Evolutionary conservation across 1,140 invertebrate species (phyloP).

Genomic region (Drosophila mayri): DNA sequence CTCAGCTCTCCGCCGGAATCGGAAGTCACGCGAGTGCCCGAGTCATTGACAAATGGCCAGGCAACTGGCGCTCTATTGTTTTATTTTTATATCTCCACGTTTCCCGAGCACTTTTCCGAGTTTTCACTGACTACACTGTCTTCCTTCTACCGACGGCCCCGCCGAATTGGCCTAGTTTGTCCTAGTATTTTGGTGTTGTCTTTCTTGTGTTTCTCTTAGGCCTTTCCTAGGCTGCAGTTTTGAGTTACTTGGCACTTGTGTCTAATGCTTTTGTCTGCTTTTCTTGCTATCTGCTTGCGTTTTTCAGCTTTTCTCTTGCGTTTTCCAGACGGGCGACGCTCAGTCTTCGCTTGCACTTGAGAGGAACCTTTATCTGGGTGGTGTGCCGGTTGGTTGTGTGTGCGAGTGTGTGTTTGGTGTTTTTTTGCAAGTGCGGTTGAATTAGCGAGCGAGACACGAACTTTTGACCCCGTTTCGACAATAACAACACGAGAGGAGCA

Average conservation of each 20-base stretch:
- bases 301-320: constrained; percentile 35
- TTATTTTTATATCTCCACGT: constrained; percentile 36
- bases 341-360: constrained; percentile 67
- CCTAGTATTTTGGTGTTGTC: constrained; percentile 41
- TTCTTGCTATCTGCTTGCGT: constrained; percentile 21
- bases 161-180: constrained; percentile 79
- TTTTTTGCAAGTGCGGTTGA: constrained; percentile 55
- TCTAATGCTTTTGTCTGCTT: constrained; percentile 66
- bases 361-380: constrained; percentile 46
- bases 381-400: constrained; percentile 14
- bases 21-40: constrained; percentile 70
- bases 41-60: constrained; percentile 77
- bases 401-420: constrained; percentile 7
- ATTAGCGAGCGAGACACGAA: constrained; percentile 74
- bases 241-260: constrained; percentile 60
- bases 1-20: constrained; percentile 44
- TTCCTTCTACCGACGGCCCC: constrained; percentile 20
- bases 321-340: constrained; percentile 50
- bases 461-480: constrained; percentile 78
- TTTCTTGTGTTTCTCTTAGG: constrained; percentile 44
- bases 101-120: constrained; percentile 24
- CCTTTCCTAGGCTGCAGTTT: constrained; percentile 38
- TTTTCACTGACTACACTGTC: constrained; percentile 10
- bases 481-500: constrained; percentile 60
- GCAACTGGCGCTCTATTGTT: constrained; percentile 41